Evolutionary conservation across 30 jellyfish, hydroid and myxozoan species (phyloP).

Genomic region (Sanderia malayensis): DNA sequence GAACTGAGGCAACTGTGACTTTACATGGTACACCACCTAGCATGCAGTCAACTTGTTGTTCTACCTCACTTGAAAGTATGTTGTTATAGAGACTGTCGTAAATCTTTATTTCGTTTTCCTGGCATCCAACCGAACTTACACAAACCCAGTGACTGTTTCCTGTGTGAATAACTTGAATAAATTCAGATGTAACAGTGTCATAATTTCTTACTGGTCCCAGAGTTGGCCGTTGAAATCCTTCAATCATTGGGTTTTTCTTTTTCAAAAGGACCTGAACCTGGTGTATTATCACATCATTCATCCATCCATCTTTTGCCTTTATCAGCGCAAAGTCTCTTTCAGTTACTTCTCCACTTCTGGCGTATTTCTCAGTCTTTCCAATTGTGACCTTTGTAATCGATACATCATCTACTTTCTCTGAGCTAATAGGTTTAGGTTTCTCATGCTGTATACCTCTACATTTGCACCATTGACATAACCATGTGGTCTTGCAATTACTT

Average conservation of each 20-base stretch:
- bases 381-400: background rate
- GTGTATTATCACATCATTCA: conserved; percentile 18
- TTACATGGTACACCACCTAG: conserved; percentile 36
- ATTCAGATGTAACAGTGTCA: conserved; percentile 33
- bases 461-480: conserved; percentile 8
- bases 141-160: conserved; percentile 51
- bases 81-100: conserved; percentile 48
- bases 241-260: conserved; percentile 38
- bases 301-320: conserved; percentile 32
- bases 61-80: conserved; percentile 37
- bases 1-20: conserved; percentile 37
- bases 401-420: conserved; percentile 1
- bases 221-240: conserved; percentile 54
- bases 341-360: conserved; percentile 20
- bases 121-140: conserved; percentile 37
- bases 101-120: conserved; percentile 19
- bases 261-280: conserved; percentile 20
- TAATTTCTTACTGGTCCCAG: conserved; percentile 50
- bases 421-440: background rate
- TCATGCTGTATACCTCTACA: background rate
- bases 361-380: background rate
- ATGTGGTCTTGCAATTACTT: conserved; percentile 22
- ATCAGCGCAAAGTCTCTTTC: conserved; percentile 18
- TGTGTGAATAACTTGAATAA: conserved; percentile 40
- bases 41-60: conserved; percentile 40